Percentiles rank a stretch among this genome's conserved stretches.
Conservation (phyloP, 2,113 vertebrate genomes). For the Hippopotamus amphibius region DNA sequence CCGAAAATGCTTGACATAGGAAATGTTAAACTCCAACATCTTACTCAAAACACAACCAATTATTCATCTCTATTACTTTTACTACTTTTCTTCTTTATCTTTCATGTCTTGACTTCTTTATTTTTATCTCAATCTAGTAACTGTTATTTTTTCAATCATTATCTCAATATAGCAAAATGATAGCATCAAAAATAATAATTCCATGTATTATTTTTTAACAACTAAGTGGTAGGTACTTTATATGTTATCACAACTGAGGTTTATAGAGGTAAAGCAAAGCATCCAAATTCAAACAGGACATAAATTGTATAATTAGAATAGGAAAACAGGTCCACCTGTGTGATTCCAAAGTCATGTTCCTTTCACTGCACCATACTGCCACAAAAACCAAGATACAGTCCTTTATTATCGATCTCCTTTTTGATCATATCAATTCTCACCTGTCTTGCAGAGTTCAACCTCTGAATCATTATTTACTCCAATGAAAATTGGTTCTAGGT, state of each 20-base stretch:
- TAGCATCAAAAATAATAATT: background rate
- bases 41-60: background rate
- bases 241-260: background rate
- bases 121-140: background rate
- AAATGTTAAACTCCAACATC: background rate
- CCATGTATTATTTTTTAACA: background rate
- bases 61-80: background rate
- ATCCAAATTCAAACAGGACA: background rate
- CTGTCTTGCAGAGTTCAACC: background rate
- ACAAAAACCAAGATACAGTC: background rate
- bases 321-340: fast-evolving
- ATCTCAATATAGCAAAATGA: background rate
- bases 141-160: background rate
- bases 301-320: background rate
- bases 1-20: background rate
- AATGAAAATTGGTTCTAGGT: background rate
- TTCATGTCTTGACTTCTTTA: background rate
- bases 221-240: background rate
- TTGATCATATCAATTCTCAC: background rate
- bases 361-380: background rate
- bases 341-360: background rate
- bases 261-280: background rate
- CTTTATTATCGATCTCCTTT: background rate
- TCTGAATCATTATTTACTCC: background rate
- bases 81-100: background rate